These are phyloP conservation scores for Drosophila kohkoa DNA, from an alignment of 1,140 invertebrate species.

Conservation along the genomic window DNA sequence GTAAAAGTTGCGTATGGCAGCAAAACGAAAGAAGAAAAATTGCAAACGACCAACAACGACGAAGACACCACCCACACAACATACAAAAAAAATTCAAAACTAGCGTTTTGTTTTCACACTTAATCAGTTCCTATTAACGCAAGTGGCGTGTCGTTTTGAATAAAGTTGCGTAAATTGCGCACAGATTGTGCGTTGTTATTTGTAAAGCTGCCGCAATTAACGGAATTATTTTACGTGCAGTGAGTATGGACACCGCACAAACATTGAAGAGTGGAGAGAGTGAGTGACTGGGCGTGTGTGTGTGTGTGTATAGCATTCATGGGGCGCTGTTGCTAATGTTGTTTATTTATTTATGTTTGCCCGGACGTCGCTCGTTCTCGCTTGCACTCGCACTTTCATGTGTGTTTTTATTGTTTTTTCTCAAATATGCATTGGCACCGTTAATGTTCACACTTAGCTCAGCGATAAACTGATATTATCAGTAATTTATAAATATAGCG, in stretches of 20 bases:
- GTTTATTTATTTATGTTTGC: conserved; percentile 60
- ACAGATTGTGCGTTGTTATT: conserved; percentile 53
- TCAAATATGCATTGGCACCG: conserved; percentile 41
- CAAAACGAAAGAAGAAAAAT: conserved; percentile 39
- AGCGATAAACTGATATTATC: conserved; percentile 5
- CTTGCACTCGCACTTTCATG: conserved; percentile 13
- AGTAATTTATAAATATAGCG: conserved; percentile 7
- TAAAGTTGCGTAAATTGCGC: conserved; percentile 44
- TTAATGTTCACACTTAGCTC: conserved; percentile 58
- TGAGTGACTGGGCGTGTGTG: background rate
- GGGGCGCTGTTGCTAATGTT: conserved; percentile 34
- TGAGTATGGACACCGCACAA: conserved; percentile 8
- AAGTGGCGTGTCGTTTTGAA: conserved; percentile 36
- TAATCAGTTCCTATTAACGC: conserved; percentile 71
- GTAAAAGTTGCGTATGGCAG: conserved; percentile 54
- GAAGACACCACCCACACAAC: conserved; percentile 44
- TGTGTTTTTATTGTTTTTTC: conserved; percentile 17
- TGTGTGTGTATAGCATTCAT: background rate
- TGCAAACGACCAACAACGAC: conserved; percentile 22
- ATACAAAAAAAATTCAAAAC: conserved; percentile 26
- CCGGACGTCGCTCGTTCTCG: background rate
- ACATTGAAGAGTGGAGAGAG: background rate
- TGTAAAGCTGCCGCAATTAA: conserved; percentile 59
- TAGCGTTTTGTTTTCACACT: conserved; percentile 23
- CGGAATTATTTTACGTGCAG: conserved; percentile 41